Base-by-base conservation (phyloP, 2,797 vertebrate genomes). In the Amniataba percoides region DNA sequence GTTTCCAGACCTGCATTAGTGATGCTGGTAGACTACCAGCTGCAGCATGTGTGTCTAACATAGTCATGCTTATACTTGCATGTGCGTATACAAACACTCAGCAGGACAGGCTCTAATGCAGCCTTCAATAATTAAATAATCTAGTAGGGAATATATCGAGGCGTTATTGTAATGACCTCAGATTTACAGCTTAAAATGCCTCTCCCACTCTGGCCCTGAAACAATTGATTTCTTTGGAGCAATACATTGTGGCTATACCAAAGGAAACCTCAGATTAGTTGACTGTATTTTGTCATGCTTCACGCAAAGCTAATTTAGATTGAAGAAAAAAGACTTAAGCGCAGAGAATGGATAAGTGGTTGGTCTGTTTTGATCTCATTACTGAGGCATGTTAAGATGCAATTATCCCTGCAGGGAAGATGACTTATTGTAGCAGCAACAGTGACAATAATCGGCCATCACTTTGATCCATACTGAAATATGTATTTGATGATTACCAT, bases 41-140 rank as follows among this genome's bases (percentile, higher is more conserved):
- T 23, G 45, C 51, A 45, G 69, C 43, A 55, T 76, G 43, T 69
- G 67, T 53, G 21, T 70, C 57, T 15, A 42, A 77, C 27, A n/a
- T 53, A 74, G 51, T 43, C 40, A 57, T 71, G 39, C 49, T 34
- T 14, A 60, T 60, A 39, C 48, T 53, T 56, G 31, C 49, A 71
- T 67, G 52, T 49, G 14, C 5, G 0, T 43, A 52, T 19, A 40
- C 46, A 58, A 18, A 68, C 57, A 16, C 49, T 57, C 15, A 57
- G 73, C 39, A 62, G 15, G 65, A 62, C 74, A 55, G 13, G 11
- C 10, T 25, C 66, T 82, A 73, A 80, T 60, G 60, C 49, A 65
- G 61, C 46, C 39, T 73, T 82, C 45, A 77, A 69, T 77, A 69
- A 69, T 73, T 58, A 46, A 76, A 71, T 55, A 31, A 31, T 31